Percentiles rank a stretch among this genome's conserved stretches.
These are phyloP conservation scores for Labroides dimidiatus DNA, from an alignment of 2,797 vertebrate species.

Conservation along the genomic window DNA sequence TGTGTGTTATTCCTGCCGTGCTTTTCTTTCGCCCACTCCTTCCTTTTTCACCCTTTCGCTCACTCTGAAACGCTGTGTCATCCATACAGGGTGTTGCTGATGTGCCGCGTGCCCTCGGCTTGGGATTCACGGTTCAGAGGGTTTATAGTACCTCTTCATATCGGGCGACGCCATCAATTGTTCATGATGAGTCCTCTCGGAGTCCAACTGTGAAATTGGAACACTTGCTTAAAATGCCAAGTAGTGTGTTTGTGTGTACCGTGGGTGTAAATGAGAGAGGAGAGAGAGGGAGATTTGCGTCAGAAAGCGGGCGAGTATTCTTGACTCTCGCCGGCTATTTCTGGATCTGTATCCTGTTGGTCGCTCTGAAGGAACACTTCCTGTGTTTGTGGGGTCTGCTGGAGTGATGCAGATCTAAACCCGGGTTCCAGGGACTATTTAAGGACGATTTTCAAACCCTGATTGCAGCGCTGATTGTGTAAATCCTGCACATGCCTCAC, in stretches of 20 bases:
- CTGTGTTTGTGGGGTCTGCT: constrained; percentile 60
- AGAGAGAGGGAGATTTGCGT: constrained; percentile 22
- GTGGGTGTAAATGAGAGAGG: neutral
- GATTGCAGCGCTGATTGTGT: neutral
- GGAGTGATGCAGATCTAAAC: neutral
- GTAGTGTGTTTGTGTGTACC: constrained; percentile 11
- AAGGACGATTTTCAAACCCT: too few species aligned
- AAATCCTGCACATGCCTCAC: neutral
- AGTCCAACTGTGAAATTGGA: constrained; percentile 66
- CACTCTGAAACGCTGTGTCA: constrained; percentile 20
- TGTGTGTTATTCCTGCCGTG: constrained; percentile 35
- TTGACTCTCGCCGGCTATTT: constrained; percentile 51
- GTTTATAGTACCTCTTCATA: constrained; percentile 34
- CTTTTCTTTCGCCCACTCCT: constrained; percentile 2
- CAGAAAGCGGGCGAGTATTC: constrained; percentile 31
- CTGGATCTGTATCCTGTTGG: constrained; percentile 61
- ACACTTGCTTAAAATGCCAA: constrained; percentile 62
- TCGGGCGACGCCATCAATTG: constrained; percentile 35
- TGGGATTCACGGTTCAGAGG: constrained; percentile 46
- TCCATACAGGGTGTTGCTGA: constrained; percentile 19
- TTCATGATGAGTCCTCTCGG: constrained; percentile 32
- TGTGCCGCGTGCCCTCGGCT: constrained; percentile 3
- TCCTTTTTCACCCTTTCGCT: constrained; percentile 5
- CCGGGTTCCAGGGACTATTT: too few species aligned
- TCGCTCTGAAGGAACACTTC: constrained; percentile 41